A percentile compares a stretch with the other conserved stretches of the same genome.
phyloP scores from a whole-genome alignment of 92 coral and sea anemone genomes.

The Siderastrea radians region DNA sequence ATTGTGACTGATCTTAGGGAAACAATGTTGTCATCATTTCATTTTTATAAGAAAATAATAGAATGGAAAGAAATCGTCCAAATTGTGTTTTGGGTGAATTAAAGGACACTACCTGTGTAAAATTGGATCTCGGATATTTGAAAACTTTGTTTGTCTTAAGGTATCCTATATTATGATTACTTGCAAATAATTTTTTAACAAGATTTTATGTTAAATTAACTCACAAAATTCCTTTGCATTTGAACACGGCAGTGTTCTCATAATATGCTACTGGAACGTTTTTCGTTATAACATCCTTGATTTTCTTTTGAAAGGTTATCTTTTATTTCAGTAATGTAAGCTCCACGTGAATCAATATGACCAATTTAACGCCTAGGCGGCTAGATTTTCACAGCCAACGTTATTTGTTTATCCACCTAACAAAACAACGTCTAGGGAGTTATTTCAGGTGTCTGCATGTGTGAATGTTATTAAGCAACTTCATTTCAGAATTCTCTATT shows the following conservation, averaged over 20 bases:
- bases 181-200: not conserved
- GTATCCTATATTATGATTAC: not conserved
- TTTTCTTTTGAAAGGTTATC: no score
- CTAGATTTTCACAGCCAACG: slow-evolving; percentile 1
- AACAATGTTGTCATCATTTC: no score
- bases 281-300: not conserved
- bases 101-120: not conserved
- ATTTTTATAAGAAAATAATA: no score
- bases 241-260: not conserved
- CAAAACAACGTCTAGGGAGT: slow-evolving; percentile 2
- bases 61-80: not conserved
- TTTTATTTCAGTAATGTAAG: not conserved
- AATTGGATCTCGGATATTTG: not conserved
- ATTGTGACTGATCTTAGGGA: no score
- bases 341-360: not conserved
- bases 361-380: not conserved
- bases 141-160: not conserved
- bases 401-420: slow-evolving; percentile 26
- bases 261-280: not conserved
- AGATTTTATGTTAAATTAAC: not conserved
- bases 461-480: slow-evolving; percentile 7
- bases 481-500: not conserved
- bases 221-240: not conserved
- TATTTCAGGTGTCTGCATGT: slow-evolving; percentile 23
- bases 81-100: not conserved